Conservation (phyloP, 1,140 invertebrate species). For the Lineus longissimus region DNA sequence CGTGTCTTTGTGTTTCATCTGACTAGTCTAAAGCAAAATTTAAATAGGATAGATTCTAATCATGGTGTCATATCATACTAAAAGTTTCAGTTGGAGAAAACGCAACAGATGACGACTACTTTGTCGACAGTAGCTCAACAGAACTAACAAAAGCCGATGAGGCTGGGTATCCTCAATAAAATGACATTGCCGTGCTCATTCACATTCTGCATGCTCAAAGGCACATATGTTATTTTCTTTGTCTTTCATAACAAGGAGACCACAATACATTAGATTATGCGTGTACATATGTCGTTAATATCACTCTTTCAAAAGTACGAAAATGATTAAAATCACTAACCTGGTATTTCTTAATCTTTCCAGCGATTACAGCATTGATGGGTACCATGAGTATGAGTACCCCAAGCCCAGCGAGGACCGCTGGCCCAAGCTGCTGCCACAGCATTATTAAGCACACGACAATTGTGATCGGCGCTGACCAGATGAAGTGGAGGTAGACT, state of each 20-base stretch:
- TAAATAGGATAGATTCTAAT: neutral
- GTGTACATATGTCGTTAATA: too few species aligned
- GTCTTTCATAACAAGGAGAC: too few species aligned
- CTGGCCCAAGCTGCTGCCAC: constrained; percentile 64
- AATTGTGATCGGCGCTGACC: constrained; percentile 90
- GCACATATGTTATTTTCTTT: too few species aligned
- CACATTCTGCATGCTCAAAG: too few species aligned
- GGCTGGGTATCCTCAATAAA: too few species aligned
- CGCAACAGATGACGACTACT: neutral
- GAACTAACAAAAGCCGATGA: too few species aligned
- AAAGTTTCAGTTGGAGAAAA: neutral
- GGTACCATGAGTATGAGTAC: constrained; percentile 46
- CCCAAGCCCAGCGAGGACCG: constrained; percentile 33
- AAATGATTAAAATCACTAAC: too few species aligned
- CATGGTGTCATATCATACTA: neutral
- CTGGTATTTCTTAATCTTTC: constrained; percentile 62
- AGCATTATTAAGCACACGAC: constrained; percentile 77
- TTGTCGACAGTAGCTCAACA: neutral
- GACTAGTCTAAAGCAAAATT: constrained; percentile 24
- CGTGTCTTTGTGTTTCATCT: constrained; percentile 58
- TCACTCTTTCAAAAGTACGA: too few species aligned
- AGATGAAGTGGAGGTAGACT: constrained; percentile 84
- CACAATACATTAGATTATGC: too few species aligned
- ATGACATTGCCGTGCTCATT: too few species aligned
- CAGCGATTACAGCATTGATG: constrained; percentile 79